Evolutionary conservation across 2,797 vertebrate genomes (phyloP).

Genomic region (Amblyraja radiata): DNA sequence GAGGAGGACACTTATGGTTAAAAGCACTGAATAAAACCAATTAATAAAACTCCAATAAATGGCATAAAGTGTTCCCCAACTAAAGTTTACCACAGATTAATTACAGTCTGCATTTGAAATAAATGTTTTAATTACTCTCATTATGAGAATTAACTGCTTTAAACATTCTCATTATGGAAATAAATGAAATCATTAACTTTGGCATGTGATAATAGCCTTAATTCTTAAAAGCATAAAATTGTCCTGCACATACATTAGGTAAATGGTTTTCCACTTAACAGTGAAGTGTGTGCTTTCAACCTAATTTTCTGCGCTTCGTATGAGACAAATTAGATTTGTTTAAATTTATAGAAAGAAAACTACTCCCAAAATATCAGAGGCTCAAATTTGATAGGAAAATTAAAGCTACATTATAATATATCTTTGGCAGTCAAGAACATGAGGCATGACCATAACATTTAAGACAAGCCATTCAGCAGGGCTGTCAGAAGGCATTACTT

Average conservation of each 20-base stretch:
- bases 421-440: background rate
- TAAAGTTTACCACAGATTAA: constrained; percentile 35
- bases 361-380: no score
- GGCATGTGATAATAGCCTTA: constrained; percentile 36
- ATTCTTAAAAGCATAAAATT: constrained; percentile 37
- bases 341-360: background rate
- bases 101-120: constrained; percentile 36
- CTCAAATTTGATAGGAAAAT: background rate
- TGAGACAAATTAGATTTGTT: background rate
- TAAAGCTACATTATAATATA: background rate
- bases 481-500: background rate
- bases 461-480: background rate
- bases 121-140: constrained; percentile 38
- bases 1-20: background rate
- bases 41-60: constrained; percentile 12
- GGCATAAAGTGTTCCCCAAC: background rate
- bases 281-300: background rate
- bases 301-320: background rate
- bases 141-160: constrained; percentile 36
- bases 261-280: constrained; percentile 23
- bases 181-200: constrained; percentile 38
- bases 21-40: background rate
- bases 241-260: constrained; percentile 28
- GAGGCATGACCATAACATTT: background rate
- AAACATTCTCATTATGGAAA: constrained; percentile 32